Conservation (phyloP, 2,888 invertebrate species). For the Zootermopsis nevadensis region DNA sequence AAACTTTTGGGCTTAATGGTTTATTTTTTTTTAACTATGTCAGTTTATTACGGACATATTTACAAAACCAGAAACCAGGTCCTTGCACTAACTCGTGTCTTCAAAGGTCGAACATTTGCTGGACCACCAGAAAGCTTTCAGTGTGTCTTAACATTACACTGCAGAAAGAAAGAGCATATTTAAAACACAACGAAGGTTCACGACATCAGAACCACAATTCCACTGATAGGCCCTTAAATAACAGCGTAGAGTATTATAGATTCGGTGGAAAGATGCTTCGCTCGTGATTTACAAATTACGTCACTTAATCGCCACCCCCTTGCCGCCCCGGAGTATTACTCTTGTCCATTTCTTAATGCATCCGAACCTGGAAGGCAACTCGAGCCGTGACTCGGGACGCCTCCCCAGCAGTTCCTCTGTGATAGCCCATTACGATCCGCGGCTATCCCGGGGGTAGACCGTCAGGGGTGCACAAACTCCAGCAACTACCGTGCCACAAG, state of each 20-base stretch:
- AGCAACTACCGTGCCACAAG: too few relatives aligned
- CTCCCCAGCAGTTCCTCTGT: constrained; percentile 36
- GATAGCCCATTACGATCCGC: constrained; percentile 28
- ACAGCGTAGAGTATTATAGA: constrained; percentile 15
- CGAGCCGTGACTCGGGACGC: constrained; percentile 43
- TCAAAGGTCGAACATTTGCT: too few relatives aligned
- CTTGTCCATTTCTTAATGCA: constrained; percentile 39
- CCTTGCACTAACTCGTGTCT: too few relatives aligned
- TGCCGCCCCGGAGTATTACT: constrained; percentile 16
- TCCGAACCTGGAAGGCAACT: constrained; percentile 29
- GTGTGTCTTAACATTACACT: too few relatives aligned
- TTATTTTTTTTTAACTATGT: too few relatives aligned
- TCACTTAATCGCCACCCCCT: constrained; percentile 44
- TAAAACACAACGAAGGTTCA: neutral
- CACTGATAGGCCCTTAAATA: neutral
- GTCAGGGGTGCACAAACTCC: constrained; percentile 27
- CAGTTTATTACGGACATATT: too few relatives aligned
- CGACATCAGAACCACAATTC: neutral
- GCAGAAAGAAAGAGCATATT: too few relatives aligned
- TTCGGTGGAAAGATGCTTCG: constrained; percentile 26
- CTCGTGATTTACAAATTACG: constrained; percentile 48
- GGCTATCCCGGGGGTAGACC: neutral
- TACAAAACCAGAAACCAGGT: too few relatives aligned
- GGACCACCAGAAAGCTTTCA: too few relatives aligned
- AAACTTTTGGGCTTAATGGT: too few relatives aligned